Conservation (phyloP, 2,888 invertebrate species). For the Boloria selene region DNA sequence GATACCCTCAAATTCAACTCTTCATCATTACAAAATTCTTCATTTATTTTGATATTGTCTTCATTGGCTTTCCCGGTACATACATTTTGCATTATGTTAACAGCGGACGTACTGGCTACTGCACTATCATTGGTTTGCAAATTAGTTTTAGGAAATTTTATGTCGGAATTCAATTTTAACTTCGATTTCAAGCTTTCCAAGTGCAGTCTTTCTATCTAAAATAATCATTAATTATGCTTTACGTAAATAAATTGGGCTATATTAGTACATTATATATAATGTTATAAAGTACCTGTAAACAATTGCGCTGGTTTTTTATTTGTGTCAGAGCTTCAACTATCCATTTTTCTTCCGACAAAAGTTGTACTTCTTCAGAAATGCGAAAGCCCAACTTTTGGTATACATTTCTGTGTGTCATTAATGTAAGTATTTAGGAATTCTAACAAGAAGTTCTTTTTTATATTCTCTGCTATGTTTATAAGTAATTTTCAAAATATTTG, state of each 20-base stretch:
- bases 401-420: conserved; percentile 37
- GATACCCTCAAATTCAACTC: conserved; percentile 55
- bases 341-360: conserved; percentile 68
- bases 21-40: conserved; percentile 54
- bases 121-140: conserved; percentile 8
- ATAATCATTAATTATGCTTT: conserved; percentile 20
- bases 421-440: no score
- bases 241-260: background rate
- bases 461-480: no score
- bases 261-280: background rate
- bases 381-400: conserved; percentile 45
- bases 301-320: conserved; percentile 61
- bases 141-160: conserved; percentile 13
- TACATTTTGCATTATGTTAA: conserved; percentile 45
- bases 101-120: conserved; percentile 37
- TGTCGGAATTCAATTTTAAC: conserved; percentile 29
- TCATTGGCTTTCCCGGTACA: conserved; percentile 12
- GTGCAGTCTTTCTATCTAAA: conserved; percentile 68
- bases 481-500: no score
- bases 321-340: conserved; percentile 57
- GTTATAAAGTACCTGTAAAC: conserved; percentile 55
- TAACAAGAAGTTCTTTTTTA: no score
- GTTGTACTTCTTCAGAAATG: conserved; percentile 60
- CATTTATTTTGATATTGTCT: conserved; percentile 36
- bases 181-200: conserved; percentile 57